Evolutionary conservation across 2,888 invertebrate species (phyloP).

Genomic region (Melinopterus prodromus): DNA sequence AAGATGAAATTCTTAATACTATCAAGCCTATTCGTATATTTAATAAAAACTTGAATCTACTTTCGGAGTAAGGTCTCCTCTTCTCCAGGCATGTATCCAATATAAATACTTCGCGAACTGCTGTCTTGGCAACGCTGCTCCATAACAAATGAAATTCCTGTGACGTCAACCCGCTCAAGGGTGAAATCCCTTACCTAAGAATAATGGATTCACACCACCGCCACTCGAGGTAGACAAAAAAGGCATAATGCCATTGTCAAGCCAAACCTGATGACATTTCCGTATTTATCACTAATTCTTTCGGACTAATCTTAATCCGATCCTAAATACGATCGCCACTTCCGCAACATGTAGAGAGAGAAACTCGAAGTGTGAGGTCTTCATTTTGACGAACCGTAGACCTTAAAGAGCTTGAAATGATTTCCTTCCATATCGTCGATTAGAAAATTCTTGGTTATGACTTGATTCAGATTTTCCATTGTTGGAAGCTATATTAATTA

Average conservation of each 20-base stretch:
- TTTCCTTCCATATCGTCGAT: too few species aligned
- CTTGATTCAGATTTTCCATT: too few species aligned
- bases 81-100: not conserved
- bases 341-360: not conserved
- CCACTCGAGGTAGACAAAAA: not conserved
- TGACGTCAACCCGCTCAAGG: not conserved
- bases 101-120: not conserved
- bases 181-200: not conserved
- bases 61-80: not conserved
- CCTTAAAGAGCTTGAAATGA: too few species aligned
- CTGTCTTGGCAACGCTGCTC: not conserved
- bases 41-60: too few species aligned
- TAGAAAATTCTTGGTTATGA: too few species aligned
- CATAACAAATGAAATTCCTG: not conserved
- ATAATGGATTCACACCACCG: not conserved
- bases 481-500: too few species aligned
- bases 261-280: not conserved
- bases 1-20: not conserved
- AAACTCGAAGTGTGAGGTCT: not conserved
- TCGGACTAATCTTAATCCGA: not conserved
- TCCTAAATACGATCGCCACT: not conserved
- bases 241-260: not conserved
- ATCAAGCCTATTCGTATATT: not conserved
- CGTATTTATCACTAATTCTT: not conserved
- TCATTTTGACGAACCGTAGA: not conserved